A percentile compares a stretch with the other conserved stretches of the same genome.
Conservation (phyloP, 2,797 vertebrate species). For the Parauchenoglanis ngamensis region DNA sequence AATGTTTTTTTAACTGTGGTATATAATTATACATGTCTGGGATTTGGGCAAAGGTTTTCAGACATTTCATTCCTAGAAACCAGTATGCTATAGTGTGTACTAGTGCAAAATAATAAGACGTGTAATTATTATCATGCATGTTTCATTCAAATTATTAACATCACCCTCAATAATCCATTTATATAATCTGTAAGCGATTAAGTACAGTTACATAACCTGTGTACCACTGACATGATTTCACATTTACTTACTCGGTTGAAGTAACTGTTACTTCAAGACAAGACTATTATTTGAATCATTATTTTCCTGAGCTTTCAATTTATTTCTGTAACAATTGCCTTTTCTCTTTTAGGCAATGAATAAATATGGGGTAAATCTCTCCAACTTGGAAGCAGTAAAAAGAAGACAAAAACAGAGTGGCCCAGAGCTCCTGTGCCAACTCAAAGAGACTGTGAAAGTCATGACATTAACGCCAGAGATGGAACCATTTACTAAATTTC, state of each 20-base stretch:
- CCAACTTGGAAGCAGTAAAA: constrained; percentile 40
- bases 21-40: too few species aligned
- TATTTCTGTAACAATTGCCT: background rate
- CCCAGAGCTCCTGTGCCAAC: constrained; percentile 73
- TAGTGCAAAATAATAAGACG: too few species aligned
- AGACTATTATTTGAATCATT: background rate
- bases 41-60: too few species aligned
- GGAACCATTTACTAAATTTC: constrained; percentile 69
- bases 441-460: constrained; percentile 69
- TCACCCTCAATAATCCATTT: too few species aligned
- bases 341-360: constrained; percentile 72
- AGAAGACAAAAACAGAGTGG: constrained; percentile 63
- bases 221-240: background rate
- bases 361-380: constrained; percentile 73
- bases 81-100: too few species aligned
- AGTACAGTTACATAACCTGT: too few species aligned
- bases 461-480: constrained; percentile 73
- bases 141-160: too few species aligned
- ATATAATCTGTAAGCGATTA: too few species aligned
- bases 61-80: too few species aligned
- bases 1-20: too few species aligned
- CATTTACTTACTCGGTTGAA: too few species aligned
- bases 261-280: background rate
- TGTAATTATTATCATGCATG: too few species aligned
- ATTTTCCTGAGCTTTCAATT: background rate